Evolutionary conservation across 2,113 vertebrate genomes (phyloP).

Genomic region (Columbina picui): DNA sequence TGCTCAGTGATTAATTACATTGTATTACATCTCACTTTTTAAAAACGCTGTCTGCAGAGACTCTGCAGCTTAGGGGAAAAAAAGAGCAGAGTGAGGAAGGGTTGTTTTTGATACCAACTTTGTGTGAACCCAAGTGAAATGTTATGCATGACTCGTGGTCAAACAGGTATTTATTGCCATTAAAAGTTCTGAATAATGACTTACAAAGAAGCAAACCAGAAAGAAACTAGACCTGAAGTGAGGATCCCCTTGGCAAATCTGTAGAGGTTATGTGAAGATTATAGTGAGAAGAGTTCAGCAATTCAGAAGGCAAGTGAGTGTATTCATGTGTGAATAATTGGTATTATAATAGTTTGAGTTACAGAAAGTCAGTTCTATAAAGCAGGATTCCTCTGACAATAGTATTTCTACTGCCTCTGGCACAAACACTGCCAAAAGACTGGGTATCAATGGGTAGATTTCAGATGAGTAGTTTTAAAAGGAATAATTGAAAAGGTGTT

Average conservation of each 20-base stretch:
- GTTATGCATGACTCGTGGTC: neutral
- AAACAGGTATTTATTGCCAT: neutral
- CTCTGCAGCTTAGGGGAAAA: neutral
- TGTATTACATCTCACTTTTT: neutral
- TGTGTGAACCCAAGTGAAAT: neutral
- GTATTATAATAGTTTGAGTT: slow-evolving; percentile 52
- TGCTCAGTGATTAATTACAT: neutral
- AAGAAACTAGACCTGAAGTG: neutral
- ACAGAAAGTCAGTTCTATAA: slow-evolving; percentile 3
- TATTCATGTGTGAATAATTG: slow-evolving; percentile 65
- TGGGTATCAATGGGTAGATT: neutral
- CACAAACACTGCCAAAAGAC: slow-evolving; percentile 19
- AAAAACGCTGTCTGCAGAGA: neutral
- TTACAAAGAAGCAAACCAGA: neutral
- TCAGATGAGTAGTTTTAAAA: slow-evolving; percentile 16
- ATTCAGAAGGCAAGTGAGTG: slow-evolving; percentile 47
- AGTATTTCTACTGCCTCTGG: slow-evolving; percentile 29
- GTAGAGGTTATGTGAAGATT: slow-evolving; percentile 46
- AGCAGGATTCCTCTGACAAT: slow-evolving; percentile 36
- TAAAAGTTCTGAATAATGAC: neutral
- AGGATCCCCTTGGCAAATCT: slow-evolving; percentile 29
- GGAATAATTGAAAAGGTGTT: slow-evolving; percentile 17
- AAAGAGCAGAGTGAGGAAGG: neutral
- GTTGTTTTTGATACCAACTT: neutral
- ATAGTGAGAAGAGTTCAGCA: slow-evolving; percentile 21